These are phyloP conservation scores for Gambelia wislizenii DNA, from an alignment of 2,797 vertebrate species.

Conservation along the genomic window DNA sequence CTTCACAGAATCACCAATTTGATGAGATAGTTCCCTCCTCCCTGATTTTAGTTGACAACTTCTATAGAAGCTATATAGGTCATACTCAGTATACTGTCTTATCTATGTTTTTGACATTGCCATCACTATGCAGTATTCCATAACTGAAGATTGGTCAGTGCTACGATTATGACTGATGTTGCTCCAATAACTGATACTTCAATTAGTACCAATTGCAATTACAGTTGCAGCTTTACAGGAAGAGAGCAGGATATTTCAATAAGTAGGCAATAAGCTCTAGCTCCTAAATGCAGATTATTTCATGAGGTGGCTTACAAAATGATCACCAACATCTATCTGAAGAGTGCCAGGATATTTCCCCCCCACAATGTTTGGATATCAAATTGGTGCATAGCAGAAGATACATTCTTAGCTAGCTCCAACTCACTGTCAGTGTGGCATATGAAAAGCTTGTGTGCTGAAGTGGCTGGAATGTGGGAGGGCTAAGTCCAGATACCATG, in stretches of 20 bases:
- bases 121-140: not conserved
- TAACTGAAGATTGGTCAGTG: too few species aligned
- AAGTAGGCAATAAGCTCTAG: too few species aligned
- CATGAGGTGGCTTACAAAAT: not conserved
- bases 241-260: too few species aligned
- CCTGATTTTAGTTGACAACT: not conserved
- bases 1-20: not conserved
- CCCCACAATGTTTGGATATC: not conserved
- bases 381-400: not conserved
- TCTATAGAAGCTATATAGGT: not conserved
- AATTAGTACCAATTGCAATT: too few species aligned
- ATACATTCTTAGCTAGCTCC: not conserved
- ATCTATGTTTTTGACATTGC: not conserved
- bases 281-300: too few species aligned
- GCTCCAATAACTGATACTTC: too few species aligned
- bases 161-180: too few species aligned
- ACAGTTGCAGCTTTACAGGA: too few species aligned
- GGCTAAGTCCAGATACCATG: not conserved
- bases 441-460: too few species aligned
- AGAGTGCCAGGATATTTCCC: not conserved
- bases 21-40: not conserved
- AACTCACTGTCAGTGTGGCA: not conserved
- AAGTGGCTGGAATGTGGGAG: too few species aligned
- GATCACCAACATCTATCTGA: not conserved
- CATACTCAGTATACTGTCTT: not conserved